Conservation (phyloP, 2,888 invertebrate species). For the Melangyna quadrimaculata region DNA sequence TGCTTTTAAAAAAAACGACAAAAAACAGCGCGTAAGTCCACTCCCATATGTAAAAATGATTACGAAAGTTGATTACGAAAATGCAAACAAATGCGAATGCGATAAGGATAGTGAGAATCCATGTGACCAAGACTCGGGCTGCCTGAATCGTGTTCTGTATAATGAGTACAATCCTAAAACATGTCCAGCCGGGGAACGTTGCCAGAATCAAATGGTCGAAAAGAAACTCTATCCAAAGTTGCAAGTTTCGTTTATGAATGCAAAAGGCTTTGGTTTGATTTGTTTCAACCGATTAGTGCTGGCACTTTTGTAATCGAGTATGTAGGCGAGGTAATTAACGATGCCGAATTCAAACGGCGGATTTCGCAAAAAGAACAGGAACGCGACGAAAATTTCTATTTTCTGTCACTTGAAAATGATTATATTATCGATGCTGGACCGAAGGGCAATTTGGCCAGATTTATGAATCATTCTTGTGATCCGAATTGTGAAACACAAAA, state of each 20-base stretch:
- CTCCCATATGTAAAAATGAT: slow-evolving; percentile 89
- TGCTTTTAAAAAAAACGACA: slow-evolving; percentile 72
- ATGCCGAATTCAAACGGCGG: slow-evolving; percentile 91
- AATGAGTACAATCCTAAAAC: slow-evolving; percentile 92
- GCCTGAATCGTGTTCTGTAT: slow-evolving; percentile 92
- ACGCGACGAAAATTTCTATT: slow-evolving; percentile 96
- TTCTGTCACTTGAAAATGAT: slow-evolving; percentile 94
- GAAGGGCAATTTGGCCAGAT: slow-evolving; percentile 91
- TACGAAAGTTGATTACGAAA: slow-evolving; percentile 81
- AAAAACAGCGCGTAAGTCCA: slow-evolving; percentile 78
- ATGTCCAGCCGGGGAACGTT: slow-evolving; percentile 91
- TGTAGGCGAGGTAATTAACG: slow-evolving; percentile 96
- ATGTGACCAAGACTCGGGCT: slow-evolving; percentile 91
- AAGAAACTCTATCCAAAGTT: slow-evolving; percentile 89
- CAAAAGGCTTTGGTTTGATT: slow-evolving; percentile 93
- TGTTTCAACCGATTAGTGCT: slow-evolving; percentile 86
- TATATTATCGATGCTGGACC: slow-evolving; percentile 97
- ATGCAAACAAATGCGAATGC: slow-evolving; percentile 88
- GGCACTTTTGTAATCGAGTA: slow-evolving; percentile 97
- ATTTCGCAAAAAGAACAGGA: slow-evolving; percentile 90
- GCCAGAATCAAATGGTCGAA: slow-evolving; percentile 94
- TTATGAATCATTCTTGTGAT: slow-evolving; percentile 97
- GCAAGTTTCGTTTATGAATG: slow-evolving; percentile 87
- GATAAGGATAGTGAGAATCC: slow-evolving; percentile 86
- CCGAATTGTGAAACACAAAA: slow-evolving; percentile 98